Base-by-base conservation (phyloP, 2,797 vertebrate genomes). In the Naso thynnoides region DNA sequence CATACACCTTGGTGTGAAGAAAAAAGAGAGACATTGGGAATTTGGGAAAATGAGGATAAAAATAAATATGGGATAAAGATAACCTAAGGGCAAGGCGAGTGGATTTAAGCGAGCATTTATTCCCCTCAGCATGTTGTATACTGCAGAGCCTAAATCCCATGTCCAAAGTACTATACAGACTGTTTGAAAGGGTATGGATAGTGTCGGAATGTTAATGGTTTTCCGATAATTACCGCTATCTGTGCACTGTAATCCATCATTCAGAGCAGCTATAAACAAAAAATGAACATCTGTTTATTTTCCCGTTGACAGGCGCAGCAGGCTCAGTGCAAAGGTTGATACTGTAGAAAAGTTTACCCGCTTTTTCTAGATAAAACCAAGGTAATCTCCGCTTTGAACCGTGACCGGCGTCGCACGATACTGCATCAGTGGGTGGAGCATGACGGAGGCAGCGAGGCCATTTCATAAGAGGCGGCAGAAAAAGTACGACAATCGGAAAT, bases 161-260 rank as follows among this genome's bases (percentile, higher is more conserved):
- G 78, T 90, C 86, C 82, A 85, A 80, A 76, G 67, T 74, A 56
- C 27, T 21, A 82, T 70, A 47, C 81, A 82, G 69, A 16, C 54
- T 52, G 24, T 49, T 73, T 55, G 58, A 69, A 58, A 83, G 87
- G 59, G 81, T 91, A 91, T 90, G 92, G 89, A 93, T 92, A 91
- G 86, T 83, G 90, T 89, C 49, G 76, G 91, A 93, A 93, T 92
- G 91, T 91, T 93, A 94, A 93, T 91, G 86, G 84, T 89, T 92
- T 94, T 92, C 89, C 83, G 79, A 93, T 93, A 93, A 93, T 93
- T 94, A 94, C 72, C 70, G 74, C 84, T 94, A 93, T 93, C 91
- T 93, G 88, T 86, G 75, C 49, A 26, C 85, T 86, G 82, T 86
- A 91, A 94, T 93, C 81, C 76, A 91, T 93, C 90, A 86, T 89